A percentile compares a stretch with the other conserved stretches of the same genome.
Conservation (phyloP, 2,888 invertebrate species). For the Apamea monoglypha region DNA sequence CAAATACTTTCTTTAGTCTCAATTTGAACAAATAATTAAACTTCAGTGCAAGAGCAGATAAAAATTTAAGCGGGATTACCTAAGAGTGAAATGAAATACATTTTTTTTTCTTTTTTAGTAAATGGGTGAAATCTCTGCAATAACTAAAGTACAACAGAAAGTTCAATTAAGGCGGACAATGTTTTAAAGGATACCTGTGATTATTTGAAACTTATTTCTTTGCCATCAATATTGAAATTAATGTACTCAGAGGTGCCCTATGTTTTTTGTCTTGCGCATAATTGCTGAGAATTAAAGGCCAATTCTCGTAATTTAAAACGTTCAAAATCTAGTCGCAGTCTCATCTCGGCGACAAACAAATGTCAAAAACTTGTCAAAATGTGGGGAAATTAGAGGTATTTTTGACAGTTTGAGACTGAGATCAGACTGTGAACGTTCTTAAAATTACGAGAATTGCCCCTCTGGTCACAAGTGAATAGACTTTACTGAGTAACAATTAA, state of each 20-base stretch:
- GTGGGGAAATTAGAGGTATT: too few relatives aligned
- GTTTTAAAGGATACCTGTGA: neutral
- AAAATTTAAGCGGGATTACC: neutral
- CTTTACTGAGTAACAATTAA: neutral
- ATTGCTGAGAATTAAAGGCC: neutral
- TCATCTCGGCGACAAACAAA: too few relatives aligned
- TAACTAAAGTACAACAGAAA: constrained; percentile 13
- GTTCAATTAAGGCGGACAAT: constrained; percentile 11
- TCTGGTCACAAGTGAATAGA: neutral
- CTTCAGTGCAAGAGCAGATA: neutral
- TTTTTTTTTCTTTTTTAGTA: neutral
- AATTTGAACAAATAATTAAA: constrained; percentile 12
- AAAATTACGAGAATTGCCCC: too few relatives aligned
- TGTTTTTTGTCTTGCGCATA: neutral
- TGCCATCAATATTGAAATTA: neutral
- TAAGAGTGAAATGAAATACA: neutral
- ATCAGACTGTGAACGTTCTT: too few relatives aligned
- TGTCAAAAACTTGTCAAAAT: too few relatives aligned
- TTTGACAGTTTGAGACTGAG: too few relatives aligned
- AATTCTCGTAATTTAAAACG: too few relatives aligned
- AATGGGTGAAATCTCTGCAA: neutral
- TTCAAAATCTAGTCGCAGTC: too few relatives aligned
- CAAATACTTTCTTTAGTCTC: neutral
- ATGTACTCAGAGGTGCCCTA: neutral
- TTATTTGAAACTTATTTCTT: neutral